Conservation (phyloP, 2,113 vertebrate species). For the Parus major region DNA sequence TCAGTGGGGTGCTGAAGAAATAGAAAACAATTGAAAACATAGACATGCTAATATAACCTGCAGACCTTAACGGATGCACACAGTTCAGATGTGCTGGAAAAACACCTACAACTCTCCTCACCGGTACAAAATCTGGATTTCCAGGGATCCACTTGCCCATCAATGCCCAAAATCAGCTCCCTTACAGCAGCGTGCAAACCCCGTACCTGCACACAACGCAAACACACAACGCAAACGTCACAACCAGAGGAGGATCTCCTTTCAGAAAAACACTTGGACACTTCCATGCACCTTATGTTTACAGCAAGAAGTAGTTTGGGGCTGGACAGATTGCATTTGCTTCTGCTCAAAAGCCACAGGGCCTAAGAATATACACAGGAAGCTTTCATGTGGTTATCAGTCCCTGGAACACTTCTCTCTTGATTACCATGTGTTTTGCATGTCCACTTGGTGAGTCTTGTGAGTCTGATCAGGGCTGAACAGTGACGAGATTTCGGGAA, state of each 20-base stretch:
- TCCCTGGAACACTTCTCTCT: not conserved
- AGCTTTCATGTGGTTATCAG: not conserved
- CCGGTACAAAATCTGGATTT: not conserved
- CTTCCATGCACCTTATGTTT: not conserved
- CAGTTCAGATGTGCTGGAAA: not conserved
- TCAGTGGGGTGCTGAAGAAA: not conserved
- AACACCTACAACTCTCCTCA: not conserved
- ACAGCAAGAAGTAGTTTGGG: not conserved
- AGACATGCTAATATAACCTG: not conserved
- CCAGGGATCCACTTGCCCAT: not conserved
- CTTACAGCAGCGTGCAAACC: fast-evolving
- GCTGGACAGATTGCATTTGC: not conserved
- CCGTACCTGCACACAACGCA: not conserved
- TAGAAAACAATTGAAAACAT: not conserved
- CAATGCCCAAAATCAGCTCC: not conserved
- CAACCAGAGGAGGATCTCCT: fast-evolving
- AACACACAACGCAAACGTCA: too few species aligned
- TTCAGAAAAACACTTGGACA: not conserved
- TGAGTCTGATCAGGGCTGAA: not conserved
- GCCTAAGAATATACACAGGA: not conserved
- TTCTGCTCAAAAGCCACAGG: not conserved
- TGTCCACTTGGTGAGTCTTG: not conserved
- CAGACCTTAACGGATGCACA: not conserved
- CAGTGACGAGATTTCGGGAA: not conserved
- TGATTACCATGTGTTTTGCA: not conserved